Evolutionary conservation across 2,113 vertebrate species (phyloP), one percentile per base, ranked within the genome.

Genomic region (Trachemys scripta): DNA sequence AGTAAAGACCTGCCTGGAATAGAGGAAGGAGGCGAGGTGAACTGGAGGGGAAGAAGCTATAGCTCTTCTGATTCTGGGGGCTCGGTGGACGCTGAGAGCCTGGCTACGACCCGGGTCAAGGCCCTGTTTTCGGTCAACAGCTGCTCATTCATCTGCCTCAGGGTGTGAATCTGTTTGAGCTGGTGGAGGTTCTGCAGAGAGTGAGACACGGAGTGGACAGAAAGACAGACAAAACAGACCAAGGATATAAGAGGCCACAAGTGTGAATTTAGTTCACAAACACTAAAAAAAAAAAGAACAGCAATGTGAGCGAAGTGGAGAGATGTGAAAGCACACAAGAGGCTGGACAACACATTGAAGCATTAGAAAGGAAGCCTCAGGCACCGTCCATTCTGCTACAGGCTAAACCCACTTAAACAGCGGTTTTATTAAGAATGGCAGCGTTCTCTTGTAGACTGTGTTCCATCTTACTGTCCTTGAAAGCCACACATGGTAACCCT

Each of bases 101-200:
- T 98, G 98, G 99, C 97, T 96, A 99, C 98, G 50, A 99, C 99
- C 50, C 99, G 99, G 96, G 99, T 99, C 98, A 99, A 98, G 97
- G 99, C 99, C 98, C 99, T 99, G 98, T 99, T 99, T 98, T 99
- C 99, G 93, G 99, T 98, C 98, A 99, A 98, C 96, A 99, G 99
- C 87, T 98, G 98, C 97, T 99, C 98, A 97, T 99, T 99, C 97
- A 99, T 98, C 98, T 98, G 98, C 98, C 99, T 99, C 98, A 99
- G 97, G 97, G 98, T 98, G 97, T 99, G 99, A 97, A 99, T 98
- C 98, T 99, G 99, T 98, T 99, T 98, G 98, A 99, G 98, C 98
- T 99, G 99, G 95, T 99, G 99, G 97, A 99, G 98, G 95, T 98
- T 98, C 99, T 99, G 99, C 96, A 96, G 97, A 99, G 96, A 98